A percentile compares a stretch with the other conserved stretches of the same genome.
These are phyloP conservation scores for Andrena haemorrhoa DNA, from an alignment of 2,888 invertebrate species.

Conservation along the genomic window DNA sequence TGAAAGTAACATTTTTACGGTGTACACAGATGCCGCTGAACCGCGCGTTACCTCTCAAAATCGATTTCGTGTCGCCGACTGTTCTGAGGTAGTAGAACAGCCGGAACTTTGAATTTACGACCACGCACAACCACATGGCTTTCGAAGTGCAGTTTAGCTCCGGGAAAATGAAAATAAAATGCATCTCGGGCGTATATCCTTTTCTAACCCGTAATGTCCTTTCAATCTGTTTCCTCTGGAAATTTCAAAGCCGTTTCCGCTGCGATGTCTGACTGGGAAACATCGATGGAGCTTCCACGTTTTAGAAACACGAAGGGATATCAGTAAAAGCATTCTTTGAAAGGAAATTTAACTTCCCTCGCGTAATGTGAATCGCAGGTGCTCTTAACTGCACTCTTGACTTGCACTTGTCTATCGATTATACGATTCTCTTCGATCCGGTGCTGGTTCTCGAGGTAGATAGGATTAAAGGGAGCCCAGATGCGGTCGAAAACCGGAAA, in stretches of 20 bases:
- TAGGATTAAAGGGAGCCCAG: neutral
- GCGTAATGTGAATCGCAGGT: neutral
- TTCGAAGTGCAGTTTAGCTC: slow-evolving; percentile 20
- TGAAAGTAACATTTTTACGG: slow-evolving; percentile 35
- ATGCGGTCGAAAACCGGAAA: neutral
- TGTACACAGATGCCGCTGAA: slow-evolving; percentile 1
- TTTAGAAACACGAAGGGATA: neutral
- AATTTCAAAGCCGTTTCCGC: neutral
- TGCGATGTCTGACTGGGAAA: neutral
- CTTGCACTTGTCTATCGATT: slow-evolving; percentile 3
- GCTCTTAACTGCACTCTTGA: slow-evolving; percentile 10
- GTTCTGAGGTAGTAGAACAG: neutral
- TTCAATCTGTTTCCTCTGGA: too few relatives aligned
- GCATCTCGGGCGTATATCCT: neutral
- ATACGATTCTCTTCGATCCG: neutral
- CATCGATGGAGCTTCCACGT: neutral
- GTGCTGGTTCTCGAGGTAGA: neutral
- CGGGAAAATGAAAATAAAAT: neutral
- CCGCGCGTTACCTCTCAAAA: slow-evolving; percentile 3
- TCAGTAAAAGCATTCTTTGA: neutral
- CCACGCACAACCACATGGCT: neutral
- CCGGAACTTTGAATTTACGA: slow-evolving; percentile 21
- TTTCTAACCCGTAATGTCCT: neutral
- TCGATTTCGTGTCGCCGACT: slow-evolving; percentile 31
- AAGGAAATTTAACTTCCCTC: slow-evolving; percentile 1